These are phyloP conservation scores for Onychorhynchus coronatus DNA, from an alignment of 2,113 vertebrate species.

Conservation along the genomic window DNA sequence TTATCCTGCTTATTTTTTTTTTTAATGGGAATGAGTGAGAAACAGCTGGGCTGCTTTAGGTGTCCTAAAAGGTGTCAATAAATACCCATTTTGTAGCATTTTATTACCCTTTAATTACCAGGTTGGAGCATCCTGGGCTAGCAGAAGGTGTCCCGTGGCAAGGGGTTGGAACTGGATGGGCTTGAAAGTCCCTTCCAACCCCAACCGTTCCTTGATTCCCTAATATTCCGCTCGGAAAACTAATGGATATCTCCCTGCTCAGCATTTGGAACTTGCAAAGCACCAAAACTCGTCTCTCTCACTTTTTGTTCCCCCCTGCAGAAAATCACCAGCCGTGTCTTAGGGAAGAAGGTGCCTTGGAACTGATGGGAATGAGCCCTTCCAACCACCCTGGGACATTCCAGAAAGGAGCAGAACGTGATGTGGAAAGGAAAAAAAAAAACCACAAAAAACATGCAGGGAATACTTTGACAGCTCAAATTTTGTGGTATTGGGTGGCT, in stretches of 20 bases:
- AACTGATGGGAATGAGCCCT: constrained; percentile 33
- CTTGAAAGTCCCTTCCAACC: background rate
- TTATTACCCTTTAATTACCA: background rate
- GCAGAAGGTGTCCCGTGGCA: background rate
- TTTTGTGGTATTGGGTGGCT: background rate
- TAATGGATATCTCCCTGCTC: background rate
- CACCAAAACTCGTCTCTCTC: background rate
- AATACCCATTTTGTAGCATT: background rate
- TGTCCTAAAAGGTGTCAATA: background rate
- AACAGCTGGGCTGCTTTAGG: background rate
- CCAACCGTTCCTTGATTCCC: background rate
- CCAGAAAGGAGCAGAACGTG: background rate
- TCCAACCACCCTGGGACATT: background rate
- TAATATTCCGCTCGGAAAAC: accelerated
- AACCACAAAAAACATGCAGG: background rate
- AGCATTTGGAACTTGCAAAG: accelerated
- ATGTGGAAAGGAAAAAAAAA: background rate
- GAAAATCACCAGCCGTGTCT: constrained; percentile 76
- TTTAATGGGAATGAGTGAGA: background rate
- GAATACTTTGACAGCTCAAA: background rate
- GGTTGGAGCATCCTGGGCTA: background rate
- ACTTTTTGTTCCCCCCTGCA: constrained; percentile 1
- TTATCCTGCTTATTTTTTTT: background rate
- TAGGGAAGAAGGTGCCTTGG: constrained; percentile 78
- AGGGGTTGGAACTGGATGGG: background rate